These are phyloP conservation scores for Aphaenogaster floridana DNA, from an alignment of 1,140 invertebrate genomes.

Conservation along the genomic window DNA sequence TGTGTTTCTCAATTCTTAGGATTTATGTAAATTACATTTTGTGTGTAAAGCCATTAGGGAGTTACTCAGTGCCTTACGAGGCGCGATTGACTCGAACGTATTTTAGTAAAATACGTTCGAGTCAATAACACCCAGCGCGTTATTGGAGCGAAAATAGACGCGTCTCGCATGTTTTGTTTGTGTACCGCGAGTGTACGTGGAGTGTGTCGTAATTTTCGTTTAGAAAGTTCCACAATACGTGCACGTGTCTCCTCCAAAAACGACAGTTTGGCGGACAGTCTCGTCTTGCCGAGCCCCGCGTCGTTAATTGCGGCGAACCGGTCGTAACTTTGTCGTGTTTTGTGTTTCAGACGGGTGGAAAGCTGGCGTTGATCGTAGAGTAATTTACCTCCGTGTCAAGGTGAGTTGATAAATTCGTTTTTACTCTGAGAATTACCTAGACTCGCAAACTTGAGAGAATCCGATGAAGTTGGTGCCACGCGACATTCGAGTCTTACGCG, in stretches of 20 bases:
- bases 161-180: neutral
- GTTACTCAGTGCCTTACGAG: neutral
- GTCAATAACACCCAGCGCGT: constrained; percentile 1
- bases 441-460: neutral
- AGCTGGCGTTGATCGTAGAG: constrained; percentile 43
- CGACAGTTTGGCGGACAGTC: constrained; percentile 24
- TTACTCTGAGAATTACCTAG: neutral
- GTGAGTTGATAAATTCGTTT: constrained; percentile 52
- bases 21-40: neutral
- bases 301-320: constrained; percentile 29
- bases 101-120: neutral
- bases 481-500: neutral
- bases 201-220: constrained; percentile 21
- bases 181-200: neutral
- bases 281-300: constrained; percentile 12
- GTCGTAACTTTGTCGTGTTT: constrained; percentile 42
- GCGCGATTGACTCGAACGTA: too few species aligned
- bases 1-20: neutral
- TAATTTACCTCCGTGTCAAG: constrained; percentile 58
- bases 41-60: neutral
- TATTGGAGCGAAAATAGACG: constrained; percentile 13
- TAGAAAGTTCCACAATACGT: constrained; percentile 7
- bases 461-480: neutral
- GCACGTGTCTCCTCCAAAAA: constrained; percentile 11
- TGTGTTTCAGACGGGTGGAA: constrained; percentile 48